A percentile compares a stretch with the other conserved stretches of the same genome.
phyloP scores from a whole-genome alignment of 1,140 invertebrate genomes.

The Aleiodes sp. region DNA sequence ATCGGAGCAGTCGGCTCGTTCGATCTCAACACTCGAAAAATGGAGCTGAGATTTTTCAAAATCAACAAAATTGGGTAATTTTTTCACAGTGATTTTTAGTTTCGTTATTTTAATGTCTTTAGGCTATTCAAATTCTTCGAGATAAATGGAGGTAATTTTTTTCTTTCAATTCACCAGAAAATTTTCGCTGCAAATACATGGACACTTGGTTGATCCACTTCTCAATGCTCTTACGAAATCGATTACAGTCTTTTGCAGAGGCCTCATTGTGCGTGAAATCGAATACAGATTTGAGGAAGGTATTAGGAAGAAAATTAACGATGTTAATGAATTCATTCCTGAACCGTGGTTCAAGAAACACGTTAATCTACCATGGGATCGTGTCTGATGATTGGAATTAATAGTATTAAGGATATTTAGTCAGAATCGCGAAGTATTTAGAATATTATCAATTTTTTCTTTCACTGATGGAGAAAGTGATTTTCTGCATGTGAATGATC shows the following conservation, averaged over 20 bases:
- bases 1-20: not conserved
- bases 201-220: slow-evolving; percentile 37
- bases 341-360: too few relatives aligned
- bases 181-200: slow-evolving; percentile 35
- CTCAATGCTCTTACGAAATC: slow-evolving; percentile 37
- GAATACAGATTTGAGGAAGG: slow-evolving; percentile 26
- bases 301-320: slow-evolving; percentile 21
- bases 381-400: too few relatives aligned
- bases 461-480: too few relatives aligned
- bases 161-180: slow-evolving; percentile 33
- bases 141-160: not conserved
- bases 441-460: too few relatives aligned
- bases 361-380: too few relatives aligned
- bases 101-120: not conserved
- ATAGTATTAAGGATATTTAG: too few relatives aligned
- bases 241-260: slow-evolving; percentile 16
- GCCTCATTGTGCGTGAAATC: slow-evolving; percentile 9
- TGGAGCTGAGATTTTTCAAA: slow-evolving; percentile 32
- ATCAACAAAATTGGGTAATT: slow-evolving; percentile 40
- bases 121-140: not conserved
- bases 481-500: too few relatives aligned
- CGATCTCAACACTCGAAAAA: slow-evolving; percentile 19
- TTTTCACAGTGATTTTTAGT: not conserved
- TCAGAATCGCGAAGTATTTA: too few relatives aligned
- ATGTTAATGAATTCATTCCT: slow-evolving; percentile 18